Evolutionary conservation across 2,888 invertebrate species (phyloP).

Genomic region (Dorcus parallelipipedus): DNA sequence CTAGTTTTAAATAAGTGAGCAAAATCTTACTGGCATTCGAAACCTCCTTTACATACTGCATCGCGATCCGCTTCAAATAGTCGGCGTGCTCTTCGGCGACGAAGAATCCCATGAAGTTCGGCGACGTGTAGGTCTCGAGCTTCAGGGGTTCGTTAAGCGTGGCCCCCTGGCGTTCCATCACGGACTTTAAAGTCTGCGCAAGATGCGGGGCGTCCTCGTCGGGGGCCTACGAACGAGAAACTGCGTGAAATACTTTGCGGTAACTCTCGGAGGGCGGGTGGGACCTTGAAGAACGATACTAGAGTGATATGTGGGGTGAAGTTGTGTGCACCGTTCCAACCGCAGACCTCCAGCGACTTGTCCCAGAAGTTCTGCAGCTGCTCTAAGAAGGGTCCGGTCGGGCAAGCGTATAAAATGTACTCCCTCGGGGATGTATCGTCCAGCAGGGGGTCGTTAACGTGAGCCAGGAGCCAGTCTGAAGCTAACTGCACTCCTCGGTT

Average conservation of each 20-base stretch:
- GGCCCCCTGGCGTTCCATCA: slow-evolving; percentile 69
- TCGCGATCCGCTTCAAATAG: slow-evolving; percentile 73
- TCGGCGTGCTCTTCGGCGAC: slow-evolving; percentile 79
- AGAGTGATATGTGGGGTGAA: slow-evolving; percentile 88
- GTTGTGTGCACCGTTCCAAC: slow-evolving; percentile 89
- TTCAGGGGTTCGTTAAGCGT: slow-evolving; percentile 64
- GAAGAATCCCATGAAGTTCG: slow-evolving; percentile 89
- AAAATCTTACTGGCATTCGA: slow-evolving; percentile 64
- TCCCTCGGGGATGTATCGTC: slow-evolving; percentile 77
- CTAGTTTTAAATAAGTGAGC: neutral
- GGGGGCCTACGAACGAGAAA: slow-evolving; percentile 58
- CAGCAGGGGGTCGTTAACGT: slow-evolving; percentile 79
- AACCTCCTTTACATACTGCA: slow-evolving; percentile 78
- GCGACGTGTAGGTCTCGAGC: slow-evolving; percentile 79
- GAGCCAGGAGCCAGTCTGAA: slow-evolving; percentile 86
- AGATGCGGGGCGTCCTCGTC: slow-evolving; percentile 70
- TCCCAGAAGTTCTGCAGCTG: slow-evolving; percentile 76
- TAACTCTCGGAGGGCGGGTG: neutral
- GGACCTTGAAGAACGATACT: slow-evolving; percentile 83
- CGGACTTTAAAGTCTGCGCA: slow-evolving; percentile 67
- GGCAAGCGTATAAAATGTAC: slow-evolving; percentile 85
- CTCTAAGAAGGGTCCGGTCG: slow-evolving; percentile 70
- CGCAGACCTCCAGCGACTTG: slow-evolving; percentile 68
- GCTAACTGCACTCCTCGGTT: slow-evolving; percentile 84
- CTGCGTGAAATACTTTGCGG: neutral